Evolutionary conservation across 2,888 invertebrate genomes (phyloP), one percentile per base, ranked within the genome.

Genomic region (Chalcis sispes): DNA sequence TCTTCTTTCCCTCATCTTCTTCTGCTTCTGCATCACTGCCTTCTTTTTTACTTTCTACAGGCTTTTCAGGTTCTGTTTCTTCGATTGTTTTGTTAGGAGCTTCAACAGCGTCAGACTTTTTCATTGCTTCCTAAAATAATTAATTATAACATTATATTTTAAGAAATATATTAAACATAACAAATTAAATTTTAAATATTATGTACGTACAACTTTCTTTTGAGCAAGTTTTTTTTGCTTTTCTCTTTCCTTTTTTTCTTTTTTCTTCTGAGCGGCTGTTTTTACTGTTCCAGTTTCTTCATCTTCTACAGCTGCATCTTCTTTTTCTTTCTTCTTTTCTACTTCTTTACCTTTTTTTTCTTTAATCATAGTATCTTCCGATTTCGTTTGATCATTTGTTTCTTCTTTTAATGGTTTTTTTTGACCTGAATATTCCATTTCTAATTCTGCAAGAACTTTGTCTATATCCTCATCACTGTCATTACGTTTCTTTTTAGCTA

Each of bases 241-340:
- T 83, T 94, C 94, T 18, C 95, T 91, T 88, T 96, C 95, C 83
- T 95, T 96, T 83, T 96, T 96, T 82, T 96, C 96, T 84, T 96
- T 96, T 85, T 95, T 96, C 89, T 96, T 96, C 85, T 96, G 95
- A 1, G 96, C 95, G 3, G 95, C 95, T 15, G 94, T 92, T 89
- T 96, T 95, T 15, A 95, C 91, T 0, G 93, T 93, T 42, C 90
- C 85, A 20, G 90, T 75, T 73, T 89, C 90, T 50, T 89, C 90
- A 32, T 89, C 89, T 4, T 82, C 82, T 80, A 89, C 90, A 85
- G 83, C 89, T 20, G 80, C 80, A 58, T 80, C 83, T 75, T 66
- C 81, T 27, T 70, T 78, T 61, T 78, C 77, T 71, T 58, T 56
- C 80, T 81, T 40, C 77, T 59, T 83, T 80, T 65, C 25, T 56